These are phyloP conservation scores for Orbicella faveolata DNA, from an alignment of 64 coral and sea anemone species.

Conservation along the genomic window DNA sequence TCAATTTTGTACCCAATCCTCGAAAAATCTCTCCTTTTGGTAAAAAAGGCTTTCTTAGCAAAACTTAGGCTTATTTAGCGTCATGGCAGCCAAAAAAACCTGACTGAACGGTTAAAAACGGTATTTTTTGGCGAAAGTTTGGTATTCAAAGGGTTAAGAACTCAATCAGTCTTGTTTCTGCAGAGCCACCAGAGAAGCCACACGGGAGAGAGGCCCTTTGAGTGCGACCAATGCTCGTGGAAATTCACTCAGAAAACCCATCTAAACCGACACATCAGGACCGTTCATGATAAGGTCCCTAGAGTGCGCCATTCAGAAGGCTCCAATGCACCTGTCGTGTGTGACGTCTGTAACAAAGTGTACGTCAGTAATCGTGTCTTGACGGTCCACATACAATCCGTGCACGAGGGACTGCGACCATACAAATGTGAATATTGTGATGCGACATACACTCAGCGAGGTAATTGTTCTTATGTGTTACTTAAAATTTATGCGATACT, in stretches of 20 bases:
- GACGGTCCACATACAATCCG: conserved; percentile 64
- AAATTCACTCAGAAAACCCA: conserved; percentile 88
- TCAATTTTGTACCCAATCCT: too few relatives aligned
- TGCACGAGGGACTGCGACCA: conserved; percentile 70
- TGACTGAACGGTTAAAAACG: too few relatives aligned
- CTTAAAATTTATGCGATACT: not conserved
- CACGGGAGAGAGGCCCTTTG: conserved; percentile 71
- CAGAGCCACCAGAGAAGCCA: conserved; percentile 73
- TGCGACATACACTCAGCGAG: conserved; percentile 82
- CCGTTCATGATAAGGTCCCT: conserved; percentile 46
- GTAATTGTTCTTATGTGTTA: not conserved
- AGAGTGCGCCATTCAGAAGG: not conserved
- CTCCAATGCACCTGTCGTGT: conserved; percentile 21
- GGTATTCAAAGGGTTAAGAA: not conserved
- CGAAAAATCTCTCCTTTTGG: too few relatives aligned
- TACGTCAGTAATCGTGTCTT: conserved; percentile 74
- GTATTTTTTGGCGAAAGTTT: too few relatives aligned
- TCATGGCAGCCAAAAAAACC: too few relatives aligned
- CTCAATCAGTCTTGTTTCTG: not conserved
- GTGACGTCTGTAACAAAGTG: conserved; percentile 66
- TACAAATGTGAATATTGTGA: conserved; percentile 86
- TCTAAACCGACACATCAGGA: conserved; percentile 78
- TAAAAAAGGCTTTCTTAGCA: too few relatives aligned
- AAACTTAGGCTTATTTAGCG: too few relatives aligned
- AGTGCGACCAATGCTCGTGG: conserved; percentile 77